Evolutionary conservation across 2,113 vertebrate species (phyloP), one percentile per base, ranked within the genome.

Genomic region (Centropus unirufus): DNA sequence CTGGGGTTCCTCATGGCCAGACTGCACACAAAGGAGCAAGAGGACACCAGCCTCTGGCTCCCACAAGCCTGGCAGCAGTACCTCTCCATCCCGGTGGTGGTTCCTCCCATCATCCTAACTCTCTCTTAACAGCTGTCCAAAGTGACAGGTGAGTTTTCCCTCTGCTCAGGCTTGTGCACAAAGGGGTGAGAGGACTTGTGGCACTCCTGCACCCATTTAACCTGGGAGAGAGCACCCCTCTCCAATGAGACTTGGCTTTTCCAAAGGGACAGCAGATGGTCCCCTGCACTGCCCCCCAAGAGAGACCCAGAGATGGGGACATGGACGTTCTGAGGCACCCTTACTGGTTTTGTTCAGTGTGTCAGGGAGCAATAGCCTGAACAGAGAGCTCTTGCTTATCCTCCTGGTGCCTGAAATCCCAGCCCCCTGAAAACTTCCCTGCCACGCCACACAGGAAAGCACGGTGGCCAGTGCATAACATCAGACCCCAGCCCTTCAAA

Each of bases 41-140:
- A 76, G n/a, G 12, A 73, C 27, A 49, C 24, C 14, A 76, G 39
- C 14, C 14, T 46, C 19, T 46, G 16, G 44, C 3, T 63, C 21
- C 54, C 6, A 7, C 47, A 49, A 70, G n/a, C 34, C 29, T 3
- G 4, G 13, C 49, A 61, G 36, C 49, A 83, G 23, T 30, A 40
- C 26, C 17, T 24, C 22, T 63, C 39, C 59, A 13, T 26, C 22
- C 34, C 0, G 0, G 40, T 3, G 3, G 26, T 9, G 1, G 4
- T 84, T 5, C 19, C 36, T 62, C 21, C 29, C 4, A 1, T 10
- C 40, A 90, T 55, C 30, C 17, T 17, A 88, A 10, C 26, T 8
- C 27, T 59, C 32, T 32, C 29, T 46, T 39, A 34, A 32, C 1
- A 3, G 6, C 27, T 57, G 13, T 6, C 7, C 8, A 82, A 70